Evolutionary conservation across 2,113 vertebrate genomes (phyloP).

Genomic region (Salminus brasiliensis): DNA sequence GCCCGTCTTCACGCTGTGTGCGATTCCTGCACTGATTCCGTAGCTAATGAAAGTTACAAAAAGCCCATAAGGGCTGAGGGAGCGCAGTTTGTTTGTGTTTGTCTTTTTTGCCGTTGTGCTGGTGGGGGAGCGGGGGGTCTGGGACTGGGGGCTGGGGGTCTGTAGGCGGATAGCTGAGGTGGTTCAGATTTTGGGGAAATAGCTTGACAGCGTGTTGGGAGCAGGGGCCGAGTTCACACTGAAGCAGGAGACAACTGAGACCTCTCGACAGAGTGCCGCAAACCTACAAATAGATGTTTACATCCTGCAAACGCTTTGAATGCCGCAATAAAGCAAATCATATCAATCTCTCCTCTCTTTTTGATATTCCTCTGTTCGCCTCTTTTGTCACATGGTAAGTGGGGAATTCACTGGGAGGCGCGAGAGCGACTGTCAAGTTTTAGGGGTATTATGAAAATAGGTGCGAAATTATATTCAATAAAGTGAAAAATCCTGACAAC

Average conservation of each 20-base stretch:
- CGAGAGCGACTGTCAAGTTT: slow-evolving; percentile 56
- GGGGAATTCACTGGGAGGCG: slow-evolving; percentile 57
- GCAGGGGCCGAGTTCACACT: slow-evolving; percentile 70
- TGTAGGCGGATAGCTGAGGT: slow-evolving; percentile 56
- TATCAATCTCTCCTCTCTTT: slow-evolving; percentile 68
- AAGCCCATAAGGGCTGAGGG: slow-evolving; percentile 68
- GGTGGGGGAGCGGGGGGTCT: slow-evolving; percentile 20
- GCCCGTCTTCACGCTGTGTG: slow-evolving; percentile 24
- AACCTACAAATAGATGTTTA: slow-evolving; percentile 77
- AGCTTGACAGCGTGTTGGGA: slow-evolving; percentile 72
- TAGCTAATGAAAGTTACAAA: slow-evolving; percentile 79
- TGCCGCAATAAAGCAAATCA: slow-evolving; percentile 67
- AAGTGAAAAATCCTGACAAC: slow-evolving; percentile 55
- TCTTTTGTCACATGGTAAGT: slow-evolving; percentile 63
- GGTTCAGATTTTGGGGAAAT: slow-evolving; percentile 75
- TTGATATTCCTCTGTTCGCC: slow-evolving; percentile 62
- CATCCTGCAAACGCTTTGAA: slow-evolving; percentile 69
- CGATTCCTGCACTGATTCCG: slow-evolving; percentile 65
- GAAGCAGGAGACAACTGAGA: slow-evolving; percentile 75
- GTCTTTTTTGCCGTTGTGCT: slow-evolving; percentile 57
- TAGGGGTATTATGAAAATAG: slow-evolving; percentile 50
- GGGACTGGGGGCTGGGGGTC: slow-evolving; percentile 35
- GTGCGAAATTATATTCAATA: slow-evolving; percentile 60
- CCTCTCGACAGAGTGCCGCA: slow-evolving; percentile 73
- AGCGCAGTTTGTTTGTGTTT: slow-evolving; percentile 77